A percentile compares a stretch with the other conserved stretches of the same genome.
These are phyloP conservation scores for Microctonus aethiopoides DNA, from an alignment of 2,888 invertebrate species.

Conservation along the genomic window DNA sequence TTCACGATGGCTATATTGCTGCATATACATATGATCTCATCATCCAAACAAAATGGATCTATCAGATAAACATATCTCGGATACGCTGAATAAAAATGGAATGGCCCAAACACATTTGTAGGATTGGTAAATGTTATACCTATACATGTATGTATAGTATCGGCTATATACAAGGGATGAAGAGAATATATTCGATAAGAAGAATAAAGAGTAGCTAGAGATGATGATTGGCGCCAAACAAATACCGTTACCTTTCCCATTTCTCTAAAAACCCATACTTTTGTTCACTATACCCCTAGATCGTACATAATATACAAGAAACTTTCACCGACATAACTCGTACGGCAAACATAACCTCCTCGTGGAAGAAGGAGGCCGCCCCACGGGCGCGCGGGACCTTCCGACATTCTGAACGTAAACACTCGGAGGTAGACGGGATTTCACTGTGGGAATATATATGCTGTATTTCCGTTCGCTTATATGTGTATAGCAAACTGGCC, in stretches of 20 bases:
- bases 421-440: constrained; percentile 10
- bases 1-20: neutral
- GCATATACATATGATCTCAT: neutral
- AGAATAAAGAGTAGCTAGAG: constrained; percentile 32
- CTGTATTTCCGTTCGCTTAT: neutral
- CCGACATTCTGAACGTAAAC: constrained; percentile 31
- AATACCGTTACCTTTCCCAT: constrained; percentile 29
- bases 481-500: neutral
- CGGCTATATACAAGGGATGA: too few species aligned
- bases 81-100: neutral
- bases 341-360: constrained; percentile 20
- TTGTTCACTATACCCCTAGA: neutral
- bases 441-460: neutral
- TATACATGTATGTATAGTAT: neutral
- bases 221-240: constrained; percentile 45
- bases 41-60: neutral
- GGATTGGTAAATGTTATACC: neutral
- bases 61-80: neutral
- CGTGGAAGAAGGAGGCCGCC: neutral
- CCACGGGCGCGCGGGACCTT: constrained; percentile 10
- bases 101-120: neutral
- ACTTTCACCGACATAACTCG: constrained; percentile 23
- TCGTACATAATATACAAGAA: constrained; percentile 22
- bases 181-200: neutral
- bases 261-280: neutral